phyloP scores from a whole-genome alignment of 2,888 invertebrate genomes.

The Dermolepida albohirtum region DNA sequence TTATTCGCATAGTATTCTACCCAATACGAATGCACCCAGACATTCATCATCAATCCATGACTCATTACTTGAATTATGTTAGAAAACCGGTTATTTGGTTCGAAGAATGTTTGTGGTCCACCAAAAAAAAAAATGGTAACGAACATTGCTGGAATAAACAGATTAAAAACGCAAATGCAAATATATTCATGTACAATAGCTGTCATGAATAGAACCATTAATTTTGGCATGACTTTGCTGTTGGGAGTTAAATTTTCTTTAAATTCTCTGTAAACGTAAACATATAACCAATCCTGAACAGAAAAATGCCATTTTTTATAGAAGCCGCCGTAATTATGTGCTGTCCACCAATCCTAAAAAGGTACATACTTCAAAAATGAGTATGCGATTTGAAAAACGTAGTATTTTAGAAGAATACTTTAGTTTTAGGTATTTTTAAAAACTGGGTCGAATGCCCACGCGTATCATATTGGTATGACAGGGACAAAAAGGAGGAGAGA shows the following conservation, averaged over 20 bases:
- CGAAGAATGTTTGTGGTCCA: constrained; percentile 69
- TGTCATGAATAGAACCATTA: constrained; percentile 81
- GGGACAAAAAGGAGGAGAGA: no score
- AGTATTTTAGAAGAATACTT: no score
- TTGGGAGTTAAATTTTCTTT: constrained; percentile 64
- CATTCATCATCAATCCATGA: constrained; percentile 81
- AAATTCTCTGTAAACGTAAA: constrained; percentile 85
- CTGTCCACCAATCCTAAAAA: constrained; percentile 93
- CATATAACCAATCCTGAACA: constrained; percentile 94
- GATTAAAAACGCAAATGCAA: constrained; percentile 81
- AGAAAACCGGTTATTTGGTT: constrained; percentile 68
- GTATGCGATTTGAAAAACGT: no score
- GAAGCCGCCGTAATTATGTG: constrained; percentile 80
- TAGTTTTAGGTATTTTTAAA: no score
- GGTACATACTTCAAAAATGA: no score
- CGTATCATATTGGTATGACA: no score
- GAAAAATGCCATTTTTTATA: constrained; percentile 95
- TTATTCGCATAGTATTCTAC: constrained; percentile 88
- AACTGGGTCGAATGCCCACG: no score
- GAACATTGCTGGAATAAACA: constrained; percentile 91
- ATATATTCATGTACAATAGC: constrained; percentile 91
- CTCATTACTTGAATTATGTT: constrained; percentile 88
- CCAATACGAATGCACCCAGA: constrained; percentile 80
- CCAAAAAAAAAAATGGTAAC: constrained; percentile 70
- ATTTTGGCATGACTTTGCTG: constrained; percentile 68